Evolutionary conservation across 30 jellyfish, hydroid and myxozoan genomes (phyloP), one percentile per base, ranked within the genome.

Genomic region (Turritopsis rubra): DNA sequence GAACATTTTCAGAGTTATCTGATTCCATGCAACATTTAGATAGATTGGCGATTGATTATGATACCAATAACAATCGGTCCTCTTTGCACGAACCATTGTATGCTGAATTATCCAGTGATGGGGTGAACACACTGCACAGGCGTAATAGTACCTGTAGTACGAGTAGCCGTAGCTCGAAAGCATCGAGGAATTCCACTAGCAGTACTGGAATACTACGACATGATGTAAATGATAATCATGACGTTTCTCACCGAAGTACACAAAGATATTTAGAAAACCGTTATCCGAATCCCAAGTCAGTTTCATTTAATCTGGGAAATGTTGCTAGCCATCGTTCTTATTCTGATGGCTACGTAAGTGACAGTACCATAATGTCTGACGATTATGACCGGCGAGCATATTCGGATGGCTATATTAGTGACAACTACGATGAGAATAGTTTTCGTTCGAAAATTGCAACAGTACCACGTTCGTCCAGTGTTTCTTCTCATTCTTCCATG

Each of bases 181-280:
- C 88, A 8, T 82, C 88, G n/a, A 73, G 52, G 18, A 66, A 30
- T 16, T 82, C 88, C 28, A 53, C 52, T 23, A 71, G 82, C 0
- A 52, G 88, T 18, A 41, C 60, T 41, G 88, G 88, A 20, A 82
- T 82, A 23, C 72, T 82, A 82, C 19, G 81, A 17, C 41, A 82
- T 66, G 75, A 25, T 18, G 71, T n/a, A 20, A 54, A 81, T 70
- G 1, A 53, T 54, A 19, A 53, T n/a, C 85, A 82, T 29, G 21
- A 54, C 20, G 9, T 41, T 41, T 41, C 13, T 3, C 88, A 82
- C 72, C 27, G 53, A 13, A 23, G 8, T 4, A 66, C 85, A 3
- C 88, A 82, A 72, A 71, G 70, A 71, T 82, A 66, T 66, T 29
- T 82, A 21, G 88, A 82, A 82, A 82, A 31, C 65, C 84, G 88